phyloP scores from a whole-genome alignment of 1,140 invertebrate genomes.

The Drosophila pectinifera region DNA sequence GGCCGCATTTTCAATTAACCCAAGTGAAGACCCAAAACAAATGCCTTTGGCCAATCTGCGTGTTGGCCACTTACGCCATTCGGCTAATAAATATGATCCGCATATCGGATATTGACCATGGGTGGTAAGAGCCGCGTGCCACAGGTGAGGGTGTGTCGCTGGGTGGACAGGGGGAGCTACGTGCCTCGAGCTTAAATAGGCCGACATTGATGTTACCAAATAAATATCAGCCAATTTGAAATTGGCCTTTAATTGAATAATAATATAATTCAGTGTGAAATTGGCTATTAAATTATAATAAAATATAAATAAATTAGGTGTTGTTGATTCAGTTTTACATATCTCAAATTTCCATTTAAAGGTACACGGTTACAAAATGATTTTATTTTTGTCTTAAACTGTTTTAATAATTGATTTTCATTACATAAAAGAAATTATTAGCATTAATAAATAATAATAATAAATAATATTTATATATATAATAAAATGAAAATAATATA shows the following conservation, averaged over 20 bases:
- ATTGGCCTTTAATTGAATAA: constrained; percentile 21
- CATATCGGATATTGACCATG: constrained; percentile 71
- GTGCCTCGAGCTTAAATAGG: background rate
- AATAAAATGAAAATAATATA: no score
- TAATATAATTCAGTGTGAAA: constrained; percentile 1
- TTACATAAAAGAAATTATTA: no score
- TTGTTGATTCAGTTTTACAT: no score
- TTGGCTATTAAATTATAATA: background rate
- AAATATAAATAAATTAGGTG: background rate
- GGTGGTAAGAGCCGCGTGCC: constrained; percentile 16
- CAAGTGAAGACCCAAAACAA: constrained; percentile 39
- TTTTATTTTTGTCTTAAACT: no score
- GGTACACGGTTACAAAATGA: no score
- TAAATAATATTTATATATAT: no score
- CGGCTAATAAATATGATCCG: constrained; percentile 49
- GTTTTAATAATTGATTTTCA: no score
- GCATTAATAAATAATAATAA: no score
- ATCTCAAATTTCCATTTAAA: no score
- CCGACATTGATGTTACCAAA: constrained; percentile 21
- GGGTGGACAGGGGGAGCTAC: background rate
- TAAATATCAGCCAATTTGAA: constrained; percentile 2
- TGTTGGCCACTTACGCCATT: constrained; percentile 25
- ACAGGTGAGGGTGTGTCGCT: background rate
- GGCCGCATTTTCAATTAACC: constrained; percentile 42
- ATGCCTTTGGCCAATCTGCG: constrained; percentile 11